Evolutionary conservation across 2,113 vertebrate species (phyloP).

Genomic region (Elgaria multicarinata): DNA sequence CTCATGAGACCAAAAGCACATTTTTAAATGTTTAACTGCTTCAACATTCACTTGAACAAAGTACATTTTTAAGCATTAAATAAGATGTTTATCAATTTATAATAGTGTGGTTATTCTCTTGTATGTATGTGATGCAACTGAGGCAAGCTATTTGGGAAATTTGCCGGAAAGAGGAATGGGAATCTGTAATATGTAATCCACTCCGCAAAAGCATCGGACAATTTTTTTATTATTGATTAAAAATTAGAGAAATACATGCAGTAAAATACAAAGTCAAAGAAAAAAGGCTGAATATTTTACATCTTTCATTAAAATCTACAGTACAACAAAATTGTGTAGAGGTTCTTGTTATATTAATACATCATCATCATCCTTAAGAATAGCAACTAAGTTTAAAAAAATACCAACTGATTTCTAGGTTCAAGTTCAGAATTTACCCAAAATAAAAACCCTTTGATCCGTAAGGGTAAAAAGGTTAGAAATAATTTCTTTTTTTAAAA

Average conservation of each 20-base stretch:
- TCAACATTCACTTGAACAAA: not conserved
- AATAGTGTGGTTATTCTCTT: not conserved
- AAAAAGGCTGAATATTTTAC: conserved; percentile 82
- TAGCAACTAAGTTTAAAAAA: conserved; percentile 65
- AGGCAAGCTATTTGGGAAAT: not conserved
- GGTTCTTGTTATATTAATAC: conserved; percentile 71
- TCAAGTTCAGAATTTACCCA: conserved; percentile 73
- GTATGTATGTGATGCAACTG: not conserved
- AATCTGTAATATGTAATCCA: not conserved
- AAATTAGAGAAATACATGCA: conserved; percentile 94
- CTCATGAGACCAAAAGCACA: too few relatives aligned
- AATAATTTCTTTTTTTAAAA: conserved; percentile 66
- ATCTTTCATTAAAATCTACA: conserved; percentile 83
- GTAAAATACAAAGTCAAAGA: conserved; percentile 87
- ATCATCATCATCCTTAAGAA: conserved; percentile 66
- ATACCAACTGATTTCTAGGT: conserved; percentile 74
- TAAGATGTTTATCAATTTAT: not conserved
- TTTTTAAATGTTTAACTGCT: not conserved
- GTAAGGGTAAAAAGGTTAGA: conserved; percentile 24
- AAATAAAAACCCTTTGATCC: conserved; percentile 30
- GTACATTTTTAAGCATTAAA: not conserved
- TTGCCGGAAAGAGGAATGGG: not conserved
- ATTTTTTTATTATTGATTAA: conserved; percentile 97
- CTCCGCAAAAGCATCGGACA: conserved; percentile 66
- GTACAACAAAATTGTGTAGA: conserved; percentile 72